Base-by-base conservation (phyloP, 1,140 invertebrate species). In the Luehdorfia chinensis region DNA sequence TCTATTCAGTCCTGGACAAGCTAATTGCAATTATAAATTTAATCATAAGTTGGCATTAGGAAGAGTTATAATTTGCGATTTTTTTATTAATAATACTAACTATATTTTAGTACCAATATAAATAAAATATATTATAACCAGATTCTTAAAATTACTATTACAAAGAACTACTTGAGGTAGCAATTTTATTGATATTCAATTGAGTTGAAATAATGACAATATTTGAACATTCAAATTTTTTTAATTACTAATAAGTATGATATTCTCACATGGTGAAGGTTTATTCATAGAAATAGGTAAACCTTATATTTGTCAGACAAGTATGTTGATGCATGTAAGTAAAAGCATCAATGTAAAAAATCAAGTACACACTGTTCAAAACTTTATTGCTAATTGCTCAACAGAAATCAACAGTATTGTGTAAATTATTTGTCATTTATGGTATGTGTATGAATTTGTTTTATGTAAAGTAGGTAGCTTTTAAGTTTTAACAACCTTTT, bases 341-440 rank as follows among this genome's bases (percentile, higher is more conserved):
- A 27, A 27, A n/a, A n/a, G 5, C 25, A 7, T 27, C 4, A 27
- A 30, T 30, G 28, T 30, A 15, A 43, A 28, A 18, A 11, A 37
- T 7, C 28, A 18, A 30, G 8, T 14, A 43, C 33, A 34, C 27
- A 43, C n/a, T n/a, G n/a, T n/a, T n/a, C n/a, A n/a, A n/a, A 21
- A 21, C 19, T 21, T 6, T 3, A 46, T 13, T 37, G 34, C 13
- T 28, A 62, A 65, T 72, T 80, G 76, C 74, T 80, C 74, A 80
- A 59, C 48, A 50, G 36, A 54, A 68, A 70, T 63, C 55, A 66
- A 59, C 72, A 77, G 72, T 79, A 77, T 79, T 78, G 62, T 68
- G 55, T 66, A 66, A 61, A 66, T 55, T 44, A 59, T 61, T 64
- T 59, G 64, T 58, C 59, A 63, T 60, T 60, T 66, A 62, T 54